These are phyloP conservation scores for Cephus nigrinus DNA, from an alignment of 2,888 invertebrate species.

Conservation along the genomic window DNA sequence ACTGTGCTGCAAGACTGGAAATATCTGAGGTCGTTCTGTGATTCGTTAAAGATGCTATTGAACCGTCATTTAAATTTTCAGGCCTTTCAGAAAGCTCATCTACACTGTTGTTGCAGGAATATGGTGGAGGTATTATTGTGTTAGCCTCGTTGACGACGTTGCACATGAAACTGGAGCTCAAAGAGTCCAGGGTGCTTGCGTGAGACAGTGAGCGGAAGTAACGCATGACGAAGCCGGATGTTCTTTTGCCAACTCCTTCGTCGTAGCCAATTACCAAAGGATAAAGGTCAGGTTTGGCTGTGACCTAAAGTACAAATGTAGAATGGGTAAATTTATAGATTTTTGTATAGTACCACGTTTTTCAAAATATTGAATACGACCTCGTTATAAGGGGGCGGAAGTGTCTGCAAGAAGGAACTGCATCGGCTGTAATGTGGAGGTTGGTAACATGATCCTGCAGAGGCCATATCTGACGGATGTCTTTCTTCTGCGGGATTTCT, in stretches of 20 bases:
- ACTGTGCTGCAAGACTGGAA: slow-evolving; percentile 77
- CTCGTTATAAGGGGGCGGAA: slow-evolving; percentile 86
- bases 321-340: slow-evolving; percentile 24
- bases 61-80: slow-evolving; percentile 52
- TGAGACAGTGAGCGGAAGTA: slow-evolving; percentile 86
- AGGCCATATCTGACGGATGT: slow-evolving; percentile 79
- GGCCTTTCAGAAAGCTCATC: slow-evolving; percentile 70
- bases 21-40: slow-evolving; percentile 75
- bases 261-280: slow-evolving; percentile 86
- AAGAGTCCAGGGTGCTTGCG: slow-evolving; percentile 86
- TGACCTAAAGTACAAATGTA: slow-evolving; percentile 72
- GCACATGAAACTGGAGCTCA: slow-evolving; percentile 89
- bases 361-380: slow-evolving; percentile 62
- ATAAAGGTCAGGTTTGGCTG: slow-evolving; percentile 87
- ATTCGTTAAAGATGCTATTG: slow-evolving; percentile 63
- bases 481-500: slow-evolving; percentile 68
- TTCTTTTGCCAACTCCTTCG: slow-evolving; percentile 74
- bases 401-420: slow-evolving; percentile 79
- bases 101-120: slow-evolving; percentile 82
- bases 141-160: slow-evolving; percentile 88
- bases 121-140: slow-evolving; percentile 85
- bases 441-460: slow-evolving; percentile 83
- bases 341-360: background rate
- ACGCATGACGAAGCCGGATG: slow-evolving; percentile 86
- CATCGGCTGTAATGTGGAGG: slow-evolving; percentile 88